A percentile compares a stretch with the other conserved stretches of the same genome.
phyloP scores from a whole-genome alignment of 2,797 vertebrate species.

The Propithecus deckenii region DNA sequence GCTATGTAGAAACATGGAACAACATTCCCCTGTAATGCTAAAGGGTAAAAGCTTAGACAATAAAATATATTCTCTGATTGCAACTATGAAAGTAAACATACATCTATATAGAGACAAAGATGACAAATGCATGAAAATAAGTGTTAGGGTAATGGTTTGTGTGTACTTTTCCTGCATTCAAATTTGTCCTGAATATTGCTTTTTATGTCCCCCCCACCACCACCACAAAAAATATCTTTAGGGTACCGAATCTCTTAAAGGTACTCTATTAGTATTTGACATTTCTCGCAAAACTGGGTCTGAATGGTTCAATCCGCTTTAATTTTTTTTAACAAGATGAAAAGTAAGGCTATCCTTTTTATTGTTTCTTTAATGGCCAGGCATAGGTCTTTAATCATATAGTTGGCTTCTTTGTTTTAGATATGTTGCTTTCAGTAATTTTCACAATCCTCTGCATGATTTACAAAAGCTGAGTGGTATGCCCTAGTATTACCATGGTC shows the following conservation, averaged over 20 bases:
- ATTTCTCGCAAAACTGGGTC: neutral
- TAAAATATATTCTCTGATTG: neutral
- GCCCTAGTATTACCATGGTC: neutral
- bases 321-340: neutral
- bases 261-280: neutral
- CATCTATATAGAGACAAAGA: neutral
- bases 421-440: neutral
- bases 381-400: neutral
- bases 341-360: neutral
- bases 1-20: neutral
- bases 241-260: neutral
- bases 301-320: neutral
- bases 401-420: neutral
- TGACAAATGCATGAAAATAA: neutral
- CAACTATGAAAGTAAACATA: neutral
- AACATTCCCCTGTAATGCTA: neutral
- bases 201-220: neutral
- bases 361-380: neutral
- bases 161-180: neutral
- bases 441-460: neutral
- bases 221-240: neutral
- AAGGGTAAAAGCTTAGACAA: neutral
- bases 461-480: neutral
- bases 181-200: neutral
- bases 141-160: neutral